Base-by-base conservation (phyloP, 1,140 invertebrate species). In the Eupristina koningsbergeri region DNA sequence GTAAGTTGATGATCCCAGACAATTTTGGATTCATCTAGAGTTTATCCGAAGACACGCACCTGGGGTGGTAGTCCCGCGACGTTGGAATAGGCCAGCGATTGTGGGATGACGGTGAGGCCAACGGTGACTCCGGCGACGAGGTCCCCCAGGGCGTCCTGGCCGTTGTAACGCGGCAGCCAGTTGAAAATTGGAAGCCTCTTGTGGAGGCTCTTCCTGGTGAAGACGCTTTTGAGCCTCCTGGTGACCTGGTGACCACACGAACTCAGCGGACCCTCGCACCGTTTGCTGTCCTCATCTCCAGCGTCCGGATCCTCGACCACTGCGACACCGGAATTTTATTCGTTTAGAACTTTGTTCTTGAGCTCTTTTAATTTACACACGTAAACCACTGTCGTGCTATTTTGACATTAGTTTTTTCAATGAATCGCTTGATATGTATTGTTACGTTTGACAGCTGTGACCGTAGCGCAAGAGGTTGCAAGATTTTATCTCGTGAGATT, bases 71-170 rank as follows among this genome's bases (percentile, higher is more conserved):
- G 91, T 41, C 96, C 96, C 17, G 97, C 97, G 76, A 98, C 95
- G 86, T 94, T 95, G 17, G 97, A 95, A 90, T 98, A 98, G 7
- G 97, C 97, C 77, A 98, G 90, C 26, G 95, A 95, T 89, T 96
- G 96, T 17, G 96, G 96, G 84, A 96, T 96, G 7, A 96, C 95
- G 8, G 97, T 98, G 19, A 98, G 93, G 0, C 97, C 97, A 8
- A 98, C 97, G 0, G 97, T 96, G 47, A 97, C 91, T 39, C 97
- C 97, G 2, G 97, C 97, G 71, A 97, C 94, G n/a, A 96, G 88
- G 92, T 97, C 96, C 0, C 96, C 95, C 15, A 96, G 87, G 5
- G 95, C 94, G 91, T 95, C 94, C 31, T 95, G 93, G 8, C 89
- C 86, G 80, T 93, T 95, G 91, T 97, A 97, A 61, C 93, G 93